Percentiles rank a stretch among this genome's conserved stretches.
Evolutionary conservation across 1,140 invertebrate genomes (phyloP).

Genomic region (Panonychus citri): DNA sequence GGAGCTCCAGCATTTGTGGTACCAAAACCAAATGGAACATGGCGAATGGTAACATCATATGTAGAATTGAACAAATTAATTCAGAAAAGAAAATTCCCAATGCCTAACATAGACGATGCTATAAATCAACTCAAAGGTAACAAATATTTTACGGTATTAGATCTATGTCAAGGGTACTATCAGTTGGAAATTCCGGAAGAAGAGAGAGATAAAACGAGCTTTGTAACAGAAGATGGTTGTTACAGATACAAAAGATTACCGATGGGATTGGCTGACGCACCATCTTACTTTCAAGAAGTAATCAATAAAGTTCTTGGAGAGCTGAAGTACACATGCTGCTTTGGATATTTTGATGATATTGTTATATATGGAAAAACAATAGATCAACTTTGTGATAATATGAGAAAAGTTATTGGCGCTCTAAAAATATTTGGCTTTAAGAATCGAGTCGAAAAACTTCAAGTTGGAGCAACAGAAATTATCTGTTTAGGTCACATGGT

Average conservation of each 20-base stretch:
- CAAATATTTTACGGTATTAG: constrained; percentile 13
- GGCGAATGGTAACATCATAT: constrained; percentile 4
- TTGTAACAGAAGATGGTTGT: constrained; percentile 3
- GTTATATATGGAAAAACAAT: constrained; percentile 11
- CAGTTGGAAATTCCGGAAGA: constrained; percentile 18
- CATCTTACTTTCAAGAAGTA: constrained; percentile 21
- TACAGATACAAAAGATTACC: constrained; percentile 18
- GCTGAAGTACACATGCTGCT: neutral
- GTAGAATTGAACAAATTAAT: neutral
- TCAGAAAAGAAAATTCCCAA: constrained; percentile 5
- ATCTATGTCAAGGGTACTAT: constrained; percentile 20
- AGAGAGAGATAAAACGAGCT: constrained; percentile 15
- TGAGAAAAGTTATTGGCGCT: too few species aligned
- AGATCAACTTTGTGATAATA: too few species aligned
- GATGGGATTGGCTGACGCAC: constrained; percentile 23
- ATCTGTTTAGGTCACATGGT: constrained; percentile 19
- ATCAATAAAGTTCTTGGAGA: constrained; percentile 9
- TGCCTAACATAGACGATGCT: constrained; percentile 13
- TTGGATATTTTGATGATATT: constrained; percentile 21
- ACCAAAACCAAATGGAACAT: neutral
- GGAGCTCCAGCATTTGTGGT: neutral
- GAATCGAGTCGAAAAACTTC: too few species aligned
- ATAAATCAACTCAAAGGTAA: constrained; percentile 11
- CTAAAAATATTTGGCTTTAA: too few species aligned
- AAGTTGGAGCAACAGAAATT: constrained; percentile 12